These are phyloP conservation scores for Himantopus leucocephalus DNA, from an alignment of 2,113 vertebrate species.

Conservation along the genomic window DNA sequence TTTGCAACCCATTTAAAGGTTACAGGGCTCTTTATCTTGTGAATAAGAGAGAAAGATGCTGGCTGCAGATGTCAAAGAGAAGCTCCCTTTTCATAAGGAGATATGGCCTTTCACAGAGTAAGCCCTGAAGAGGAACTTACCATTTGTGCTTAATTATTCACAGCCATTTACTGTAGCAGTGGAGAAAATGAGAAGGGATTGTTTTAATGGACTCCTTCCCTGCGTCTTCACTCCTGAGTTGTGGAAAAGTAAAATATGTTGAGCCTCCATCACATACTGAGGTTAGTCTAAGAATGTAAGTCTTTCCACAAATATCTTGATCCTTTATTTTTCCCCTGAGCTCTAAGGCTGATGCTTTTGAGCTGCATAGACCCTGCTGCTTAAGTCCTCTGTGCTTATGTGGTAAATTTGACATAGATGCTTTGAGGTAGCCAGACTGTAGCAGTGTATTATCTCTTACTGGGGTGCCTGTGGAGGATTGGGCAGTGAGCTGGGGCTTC, in stretches of 20 bases:
- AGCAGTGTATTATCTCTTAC: background rate
- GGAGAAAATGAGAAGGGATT: background rate
- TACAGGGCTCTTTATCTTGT: background rate
- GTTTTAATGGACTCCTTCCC: background rate
- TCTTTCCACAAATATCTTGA: background rate
- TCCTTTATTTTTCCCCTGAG: background rate
- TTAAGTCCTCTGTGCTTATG: background rate
- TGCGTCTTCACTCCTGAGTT: background rate
- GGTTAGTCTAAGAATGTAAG: background rate
- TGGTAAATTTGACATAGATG: background rate
- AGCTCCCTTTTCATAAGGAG: background rate
- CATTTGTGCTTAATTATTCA: constrained; percentile 6
- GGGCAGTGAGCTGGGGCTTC: background rate
- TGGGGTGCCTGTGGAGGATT: background rate
- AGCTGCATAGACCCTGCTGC: background rate
- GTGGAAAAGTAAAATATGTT: background rate
- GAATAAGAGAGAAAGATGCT: background rate
- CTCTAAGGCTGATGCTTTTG: background rate
- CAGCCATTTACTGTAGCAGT: background rate
- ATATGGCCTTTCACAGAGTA: background rate
- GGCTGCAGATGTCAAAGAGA: background rate
- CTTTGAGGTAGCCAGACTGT: background rate
- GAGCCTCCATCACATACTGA: background rate
- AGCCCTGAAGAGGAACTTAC: background rate
- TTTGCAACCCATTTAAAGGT: background rate